A percentile compares a stretch with the other conserved stretches of the same genome.
Evolutionary conservation across 1,140 invertebrate species (phyloP).

Genomic region (Gonatopus flavifemur): DNA sequence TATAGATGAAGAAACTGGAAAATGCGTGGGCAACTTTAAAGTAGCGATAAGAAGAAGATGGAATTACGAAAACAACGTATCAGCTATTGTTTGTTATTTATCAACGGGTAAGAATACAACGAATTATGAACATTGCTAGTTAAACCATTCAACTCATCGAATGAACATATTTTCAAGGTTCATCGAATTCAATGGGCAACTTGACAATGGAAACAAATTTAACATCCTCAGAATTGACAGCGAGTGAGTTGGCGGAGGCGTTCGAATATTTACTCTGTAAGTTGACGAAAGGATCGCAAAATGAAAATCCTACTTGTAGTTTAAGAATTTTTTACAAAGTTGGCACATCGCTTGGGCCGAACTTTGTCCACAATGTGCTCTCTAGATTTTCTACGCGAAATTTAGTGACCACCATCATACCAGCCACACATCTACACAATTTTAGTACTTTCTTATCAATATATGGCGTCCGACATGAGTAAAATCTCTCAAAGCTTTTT

Average conservation of each 20-base stretch:
- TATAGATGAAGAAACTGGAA: slow-evolving; percentile 86
- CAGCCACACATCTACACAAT: slow-evolving; percentile 75
- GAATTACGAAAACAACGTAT: slow-evolving; percentile 87
- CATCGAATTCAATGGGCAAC: slow-evolving; percentile 67
- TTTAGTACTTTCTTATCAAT: slow-evolving; percentile 77
- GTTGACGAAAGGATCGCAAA: slow-evolving; percentile 67
- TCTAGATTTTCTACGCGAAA: slow-evolving; percentile 59
- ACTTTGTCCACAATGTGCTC: slow-evolving; percentile 60
- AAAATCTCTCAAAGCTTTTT: slow-evolving; percentile 29
- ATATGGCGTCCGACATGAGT: slow-evolving; percentile 68
- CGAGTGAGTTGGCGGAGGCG: slow-evolving; percentile 66
- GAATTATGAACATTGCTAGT: background rate
- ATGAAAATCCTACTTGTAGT: slow-evolving; percentile 65
- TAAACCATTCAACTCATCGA: slow-evolving; percentile 2
- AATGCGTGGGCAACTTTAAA: slow-evolving; percentile 76
- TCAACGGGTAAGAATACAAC: slow-evolving; percentile 64
- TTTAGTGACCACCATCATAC: slow-evolving; percentile 73
- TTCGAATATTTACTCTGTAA: slow-evolving; percentile 74
- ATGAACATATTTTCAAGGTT: slow-evolving; percentile 50
- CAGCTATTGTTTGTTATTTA: slow-evolving; percentile 80
- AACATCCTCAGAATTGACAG: slow-evolving; percentile 62
- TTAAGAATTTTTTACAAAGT: slow-evolving; percentile 77
- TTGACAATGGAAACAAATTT: slow-evolving; percentile 62
- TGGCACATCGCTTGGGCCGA: slow-evolving; percentile 59
- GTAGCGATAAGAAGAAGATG: slow-evolving; percentile 79